These are phyloP conservation scores for Drosophila kambysellisi DNA, from an alignment of 2,888 invertebrate species.

Conservation along the genomic window DNA sequence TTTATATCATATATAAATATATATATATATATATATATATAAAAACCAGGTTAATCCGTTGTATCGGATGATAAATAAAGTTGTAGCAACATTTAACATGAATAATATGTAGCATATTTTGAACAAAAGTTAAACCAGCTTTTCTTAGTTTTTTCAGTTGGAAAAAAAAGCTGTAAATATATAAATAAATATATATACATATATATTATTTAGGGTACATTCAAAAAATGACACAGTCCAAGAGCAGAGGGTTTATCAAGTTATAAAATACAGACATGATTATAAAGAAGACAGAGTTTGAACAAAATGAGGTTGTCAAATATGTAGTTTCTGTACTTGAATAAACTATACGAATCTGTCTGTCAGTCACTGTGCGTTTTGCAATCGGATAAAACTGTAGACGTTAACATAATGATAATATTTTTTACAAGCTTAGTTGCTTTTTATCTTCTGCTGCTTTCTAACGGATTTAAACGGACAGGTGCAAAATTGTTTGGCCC, in stretches of 20 bases:
- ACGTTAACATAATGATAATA: constrained; percentile 17
- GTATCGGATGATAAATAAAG: neutral
- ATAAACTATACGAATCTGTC: neutral
- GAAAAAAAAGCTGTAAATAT: neutral
- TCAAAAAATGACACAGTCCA: neutral
- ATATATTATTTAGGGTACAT: neutral
- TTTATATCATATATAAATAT: too few relatives aligned
- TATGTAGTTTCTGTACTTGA: neutral
- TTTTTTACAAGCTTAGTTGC: neutral
- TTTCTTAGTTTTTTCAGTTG: neutral
- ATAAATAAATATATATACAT: neutral
- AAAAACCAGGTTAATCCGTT: neutral
- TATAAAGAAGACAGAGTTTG: neutral
- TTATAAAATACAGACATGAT: too few relatives aligned
- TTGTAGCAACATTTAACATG: neutral
- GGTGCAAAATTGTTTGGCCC: constrained; percentile 45
- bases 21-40: too few relatives aligned
- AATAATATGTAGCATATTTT: neutral
- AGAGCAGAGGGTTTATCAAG: neutral
- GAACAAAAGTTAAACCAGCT: neutral
- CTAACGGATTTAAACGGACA: constrained; percentile 39
- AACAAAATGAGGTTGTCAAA: neutral
- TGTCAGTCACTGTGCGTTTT: neutral
- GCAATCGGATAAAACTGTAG: constrained; percentile 18
- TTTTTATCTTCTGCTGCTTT: neutral